phyloP scores from a whole-genome alignment of 2,113 vertebrate species.

The Plecturocebus donacophilus region DNA sequence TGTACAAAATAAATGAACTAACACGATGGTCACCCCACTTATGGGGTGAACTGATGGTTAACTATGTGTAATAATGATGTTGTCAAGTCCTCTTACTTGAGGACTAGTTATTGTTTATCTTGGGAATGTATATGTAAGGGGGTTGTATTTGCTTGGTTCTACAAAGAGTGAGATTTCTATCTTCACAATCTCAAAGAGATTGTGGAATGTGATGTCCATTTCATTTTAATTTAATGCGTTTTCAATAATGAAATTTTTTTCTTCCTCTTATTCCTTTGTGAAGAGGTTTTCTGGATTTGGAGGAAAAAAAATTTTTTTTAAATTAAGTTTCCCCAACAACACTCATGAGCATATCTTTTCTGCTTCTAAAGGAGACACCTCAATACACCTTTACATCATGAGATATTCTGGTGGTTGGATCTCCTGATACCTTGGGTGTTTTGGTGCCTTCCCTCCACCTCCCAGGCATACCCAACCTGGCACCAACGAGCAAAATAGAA shows the following conservation, averaged over 20 bases:
- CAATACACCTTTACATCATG: background rate
- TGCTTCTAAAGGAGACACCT: background rate
- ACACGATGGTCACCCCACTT: too few species aligned
- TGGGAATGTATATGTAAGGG: too few species aligned
- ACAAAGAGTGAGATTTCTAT: background rate
- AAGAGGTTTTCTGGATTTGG: background rate
- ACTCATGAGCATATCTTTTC: background rate
- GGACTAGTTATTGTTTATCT: background rate
- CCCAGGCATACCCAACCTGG: background rate
- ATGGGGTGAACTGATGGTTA: background rate
- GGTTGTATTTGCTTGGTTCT: background rate
- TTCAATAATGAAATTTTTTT: background rate
- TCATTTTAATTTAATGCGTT: background rate
- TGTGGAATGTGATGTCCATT: background rate
- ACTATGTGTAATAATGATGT: too few species aligned
- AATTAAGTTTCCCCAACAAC: background rate
- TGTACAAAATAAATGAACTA: background rate
- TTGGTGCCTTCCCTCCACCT: background rate
- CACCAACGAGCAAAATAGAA: background rate
- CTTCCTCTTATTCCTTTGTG: background rate
- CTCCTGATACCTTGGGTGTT: background rate
- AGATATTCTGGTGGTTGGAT: background rate
- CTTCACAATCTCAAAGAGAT: background rate
- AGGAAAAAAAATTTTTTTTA: background rate
- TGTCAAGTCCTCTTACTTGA: too few species aligned